Percentiles rank a stretch among this genome's conserved stretches.
phyloP scores from a whole-genome alignment of 2,888 invertebrate species.

The Ormyrus nitidulus region DNA sequence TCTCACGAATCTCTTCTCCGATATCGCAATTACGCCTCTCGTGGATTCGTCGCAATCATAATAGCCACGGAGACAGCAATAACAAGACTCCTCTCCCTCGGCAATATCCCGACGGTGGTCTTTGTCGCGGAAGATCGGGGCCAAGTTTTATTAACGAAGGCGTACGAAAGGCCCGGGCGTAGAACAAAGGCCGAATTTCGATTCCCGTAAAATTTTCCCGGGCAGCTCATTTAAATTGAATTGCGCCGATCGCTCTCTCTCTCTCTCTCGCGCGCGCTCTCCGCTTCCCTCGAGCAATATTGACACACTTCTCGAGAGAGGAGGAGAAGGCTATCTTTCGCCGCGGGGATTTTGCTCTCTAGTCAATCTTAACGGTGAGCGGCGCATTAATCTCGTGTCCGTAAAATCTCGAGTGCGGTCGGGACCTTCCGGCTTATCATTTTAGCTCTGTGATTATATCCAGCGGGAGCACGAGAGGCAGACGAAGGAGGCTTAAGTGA shows the following conservation, averaged over 20 bases:
- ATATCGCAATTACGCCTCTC: constrained; percentile 19
- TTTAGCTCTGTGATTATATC: not conserved
- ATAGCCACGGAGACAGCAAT: not conserved
- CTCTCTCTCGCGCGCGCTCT: not conserved
- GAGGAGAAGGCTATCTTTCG: too few species aligned
- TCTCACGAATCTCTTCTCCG: not conserved
- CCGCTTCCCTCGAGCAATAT: constrained; percentile 33
- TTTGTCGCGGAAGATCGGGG: not conserved
- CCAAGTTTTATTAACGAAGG: constrained; percentile 35
- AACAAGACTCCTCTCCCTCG: constrained; percentile 4
- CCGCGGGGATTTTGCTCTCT: too few species aligned
- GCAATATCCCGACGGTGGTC: constrained; percentile 16
- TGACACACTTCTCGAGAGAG: constrained; percentile 10
- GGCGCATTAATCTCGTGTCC: not conserved
- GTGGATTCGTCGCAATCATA: constrained; percentile 25
- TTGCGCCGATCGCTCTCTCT: not conserved
- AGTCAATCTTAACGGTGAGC: constrained; percentile 27
- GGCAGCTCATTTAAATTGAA: constrained; percentile 34
- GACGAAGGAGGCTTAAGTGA: too few species aligned
- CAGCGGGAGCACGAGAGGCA: too few species aligned
- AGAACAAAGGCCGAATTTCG: constrained; percentile 5
- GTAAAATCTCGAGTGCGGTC: constrained; percentile 14
- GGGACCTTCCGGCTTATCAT: not conserved
- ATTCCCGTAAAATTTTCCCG: not conserved
- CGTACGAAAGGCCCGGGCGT: not conserved